Evolutionary conservation across 2,888 invertebrate species (phyloP), one percentile per base, ranked within the genome.

Genomic region (Melanostoma scalare): DNA sequence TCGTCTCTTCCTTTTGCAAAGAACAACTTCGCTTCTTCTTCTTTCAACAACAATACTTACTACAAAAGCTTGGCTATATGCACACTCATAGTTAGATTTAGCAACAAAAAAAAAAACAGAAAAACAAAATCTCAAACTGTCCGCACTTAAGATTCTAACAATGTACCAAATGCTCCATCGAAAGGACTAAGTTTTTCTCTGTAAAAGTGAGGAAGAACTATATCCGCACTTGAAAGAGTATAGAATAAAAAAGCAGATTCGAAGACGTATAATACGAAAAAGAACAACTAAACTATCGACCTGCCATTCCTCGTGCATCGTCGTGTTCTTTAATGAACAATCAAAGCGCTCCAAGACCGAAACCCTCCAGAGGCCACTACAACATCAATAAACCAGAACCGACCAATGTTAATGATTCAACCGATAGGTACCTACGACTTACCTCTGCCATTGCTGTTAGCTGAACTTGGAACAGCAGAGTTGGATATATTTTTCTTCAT

Each of bases 261-360:
- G 50, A 63, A 50, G 50, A 58, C 9, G 44, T 71, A 56, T 67
- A 71, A 56, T 61, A 30, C 74, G 60, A 72, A 68, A 50, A 72
- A 73, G 77, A 61, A 82, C 61, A 68, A 61, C 67, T 68, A 72
- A 82, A 73, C 82, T 68, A 77, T 82, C 73, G 82, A 78, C 77
- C 50, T 77, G 46, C 35, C 36, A 0, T 31, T 36, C 42, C 40
- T 50, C 6, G 50, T 35, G 52, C 52, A 35, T 40, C 58, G 50
- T 71, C 56, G 55, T 50, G 52, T 38, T 60, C 63, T 73, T 73
- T 78, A 82, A 82, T 82, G 82, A 82, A 82, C 82, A 82, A 82
- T 77, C 82, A 78, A 77, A 73, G 69, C 46, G 56, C 52, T 69
- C 42, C 77, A 40, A 60, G 63, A 36, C 10, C 4, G 5, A 44